Evolutionary conservation across 2,888 invertebrate species (phyloP).

Genomic region (Orchesella flavescens): DNA sequence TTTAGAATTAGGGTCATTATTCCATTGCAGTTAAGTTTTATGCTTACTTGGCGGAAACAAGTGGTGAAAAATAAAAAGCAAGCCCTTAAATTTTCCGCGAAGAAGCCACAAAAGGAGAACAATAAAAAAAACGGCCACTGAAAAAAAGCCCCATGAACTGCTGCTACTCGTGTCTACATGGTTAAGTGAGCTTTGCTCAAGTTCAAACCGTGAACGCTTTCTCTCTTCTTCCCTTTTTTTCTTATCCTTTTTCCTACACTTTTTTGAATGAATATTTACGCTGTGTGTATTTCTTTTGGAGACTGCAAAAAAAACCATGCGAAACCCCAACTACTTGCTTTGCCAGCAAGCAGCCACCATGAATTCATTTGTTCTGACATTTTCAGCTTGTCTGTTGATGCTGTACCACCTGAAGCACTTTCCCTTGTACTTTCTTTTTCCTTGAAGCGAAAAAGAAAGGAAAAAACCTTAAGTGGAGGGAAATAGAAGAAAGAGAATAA

Average conservation of each 20-base stretch:
- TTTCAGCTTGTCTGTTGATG: constrained; percentile 25
- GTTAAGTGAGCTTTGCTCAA: constrained; percentile 32
- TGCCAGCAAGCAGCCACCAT: constrained; percentile 39
- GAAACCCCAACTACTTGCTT: constrained; percentile 12
- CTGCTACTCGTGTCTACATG: constrained; percentile 9
- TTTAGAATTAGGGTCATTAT: constrained; percentile 20
- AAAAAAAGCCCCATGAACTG: constrained; percentile 9
- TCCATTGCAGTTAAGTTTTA: constrained; percentile 5
- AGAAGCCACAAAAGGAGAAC: constrained; percentile 24
- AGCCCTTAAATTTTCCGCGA: constrained; percentile 7
- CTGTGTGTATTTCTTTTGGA: background rate
- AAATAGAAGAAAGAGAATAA: constrained; percentile 28
- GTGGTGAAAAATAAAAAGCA: background rate
- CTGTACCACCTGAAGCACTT: constrained; percentile 43
- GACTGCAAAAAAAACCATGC: background rate
- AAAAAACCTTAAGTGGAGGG: constrained; percentile 8
- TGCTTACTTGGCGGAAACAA: constrained; percentile 23
- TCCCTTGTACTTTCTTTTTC: constrained; percentile 11
- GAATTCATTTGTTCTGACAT: constrained; percentile 57
- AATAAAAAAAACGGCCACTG: constrained; percentile 25
- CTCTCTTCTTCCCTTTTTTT: background rate
- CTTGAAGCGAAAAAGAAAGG: constrained; percentile 15
- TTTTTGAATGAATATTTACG: background rate
- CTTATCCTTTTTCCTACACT: background rate
- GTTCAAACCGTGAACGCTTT: constrained; percentile 34